These are phyloP conservation scores for Philonicus albiceps DNA, from an alignment of 2,888 invertebrate species.

Conservation along the genomic window DNA sequence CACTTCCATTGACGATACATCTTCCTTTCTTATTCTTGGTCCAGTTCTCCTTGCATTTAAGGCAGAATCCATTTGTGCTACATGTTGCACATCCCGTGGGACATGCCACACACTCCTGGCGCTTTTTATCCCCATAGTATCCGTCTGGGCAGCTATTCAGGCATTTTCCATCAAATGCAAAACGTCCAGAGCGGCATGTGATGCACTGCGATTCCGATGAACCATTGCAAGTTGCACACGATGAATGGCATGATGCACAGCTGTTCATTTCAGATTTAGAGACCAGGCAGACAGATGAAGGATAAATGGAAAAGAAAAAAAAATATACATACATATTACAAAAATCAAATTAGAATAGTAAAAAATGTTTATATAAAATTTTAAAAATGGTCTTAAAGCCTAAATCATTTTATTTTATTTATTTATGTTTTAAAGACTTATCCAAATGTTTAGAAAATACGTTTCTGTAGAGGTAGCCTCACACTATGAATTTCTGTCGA, in stretches of 20 bases:
- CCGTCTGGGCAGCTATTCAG: slow-evolving; percentile 76
- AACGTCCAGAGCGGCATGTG: slow-evolving; percentile 77
- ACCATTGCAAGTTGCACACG: slow-evolving; percentile 83
- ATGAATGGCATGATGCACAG: slow-evolving; percentile 79
- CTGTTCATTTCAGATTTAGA: slow-evolving; percentile 58
- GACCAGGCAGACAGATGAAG: no score
- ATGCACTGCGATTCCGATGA: slow-evolving; percentile 81
- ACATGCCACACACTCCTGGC: slow-evolving; percentile 80
- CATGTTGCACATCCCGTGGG: slow-evolving; percentile 81
- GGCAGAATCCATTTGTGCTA: slow-evolving; percentile 74
- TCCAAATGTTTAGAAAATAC: no score
- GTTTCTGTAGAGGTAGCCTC: no score
- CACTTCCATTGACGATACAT: slow-evolving; percentile 75
- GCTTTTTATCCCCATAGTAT: slow-evolving; percentile 78
- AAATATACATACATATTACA: neutral
- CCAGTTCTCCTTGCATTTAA: slow-evolving; percentile 78
- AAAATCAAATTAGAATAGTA: neutral
- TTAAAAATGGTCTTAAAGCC: no score
- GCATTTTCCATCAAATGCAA: slow-evolving; percentile 77
- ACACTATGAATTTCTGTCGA: no score
- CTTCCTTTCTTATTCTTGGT: slow-evolving; percentile 77
- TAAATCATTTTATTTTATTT: no score
- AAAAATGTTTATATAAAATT: no score
- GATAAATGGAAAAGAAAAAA: neutral
- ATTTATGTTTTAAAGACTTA: no score